Evolutionary conservation across 2,797 vertebrate species (phyloP).

Genomic region (Staurois parvus): DNA sequence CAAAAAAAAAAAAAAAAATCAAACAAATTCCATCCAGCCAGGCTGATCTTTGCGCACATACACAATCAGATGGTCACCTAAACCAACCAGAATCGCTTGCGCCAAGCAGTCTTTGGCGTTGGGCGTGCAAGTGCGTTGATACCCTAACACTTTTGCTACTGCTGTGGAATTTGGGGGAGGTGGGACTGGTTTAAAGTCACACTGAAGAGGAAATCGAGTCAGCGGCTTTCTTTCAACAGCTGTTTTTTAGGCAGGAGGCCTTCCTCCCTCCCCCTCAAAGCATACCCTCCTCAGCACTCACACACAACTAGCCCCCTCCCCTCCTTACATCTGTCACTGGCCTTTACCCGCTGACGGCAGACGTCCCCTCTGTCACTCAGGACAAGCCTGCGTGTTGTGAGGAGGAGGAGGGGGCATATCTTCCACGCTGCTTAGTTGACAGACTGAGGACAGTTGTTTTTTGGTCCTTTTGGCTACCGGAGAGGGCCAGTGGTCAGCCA

Average conservation of each 20-base stretch:
- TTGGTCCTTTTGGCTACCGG: slow-evolving; percentile 15
- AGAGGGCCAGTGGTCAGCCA: neutral
- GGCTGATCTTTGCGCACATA: no score
- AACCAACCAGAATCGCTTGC: no score
- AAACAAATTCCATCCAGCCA: no score
- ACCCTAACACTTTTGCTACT: no score
- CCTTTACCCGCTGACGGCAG: slow-evolving; percentile 61
- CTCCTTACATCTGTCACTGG: slow-evolving; percentile 64
- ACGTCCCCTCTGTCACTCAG: slow-evolving; percentile 50
- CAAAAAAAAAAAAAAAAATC: no score
- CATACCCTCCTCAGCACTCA: slow-evolving; percentile 37
- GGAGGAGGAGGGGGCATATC: slow-evolving; percentile 18
- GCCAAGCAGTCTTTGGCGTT: no score
- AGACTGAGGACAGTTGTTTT: slow-evolving; percentile 55
- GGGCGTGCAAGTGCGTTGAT: no score
- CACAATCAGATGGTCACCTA: no score
- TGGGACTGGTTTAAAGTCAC: neutral
- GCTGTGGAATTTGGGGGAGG: neutral
- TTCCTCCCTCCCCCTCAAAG: slow-evolving; percentile 9
- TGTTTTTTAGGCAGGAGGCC: slow-evolving; percentile 41
- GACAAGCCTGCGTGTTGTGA: slow-evolving; percentile 27
- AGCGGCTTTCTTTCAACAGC: slow-evolving; percentile 61
- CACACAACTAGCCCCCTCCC: slow-evolving; percentile 39
- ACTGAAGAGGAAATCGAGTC: slow-evolving; percentile 52
- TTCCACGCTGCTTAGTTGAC: slow-evolving; percentile 56